phyloP scores from a whole-genome alignment of 2,797 vertebrate species.

The Sebastes dallii region DNA sequence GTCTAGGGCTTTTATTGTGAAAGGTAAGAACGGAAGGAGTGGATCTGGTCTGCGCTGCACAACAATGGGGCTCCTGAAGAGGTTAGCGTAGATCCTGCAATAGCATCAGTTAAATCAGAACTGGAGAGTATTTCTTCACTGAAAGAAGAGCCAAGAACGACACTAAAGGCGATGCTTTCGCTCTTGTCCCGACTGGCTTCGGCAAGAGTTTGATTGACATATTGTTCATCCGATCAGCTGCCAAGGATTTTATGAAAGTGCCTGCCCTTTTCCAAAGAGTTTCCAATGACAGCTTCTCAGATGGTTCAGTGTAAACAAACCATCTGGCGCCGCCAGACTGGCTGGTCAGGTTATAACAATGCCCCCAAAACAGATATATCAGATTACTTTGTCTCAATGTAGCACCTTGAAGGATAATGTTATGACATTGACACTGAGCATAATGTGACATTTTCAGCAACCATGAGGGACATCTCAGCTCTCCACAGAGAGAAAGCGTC shows the following conservation, averaged over 20 bases:
- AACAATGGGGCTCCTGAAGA: too few species aligned
- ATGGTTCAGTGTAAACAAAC: neutral
- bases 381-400: constrained; percentile 11
- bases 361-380: neutral
- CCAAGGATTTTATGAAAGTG: neutral
- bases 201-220: neutral
- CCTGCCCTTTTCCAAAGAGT: neutral
- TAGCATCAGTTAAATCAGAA: too few species aligned
- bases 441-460: constrained; percentile 66
- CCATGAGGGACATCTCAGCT: constrained; percentile 49
- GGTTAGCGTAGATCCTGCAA: too few species aligned
- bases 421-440: constrained; percentile 68
- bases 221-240: neutral
- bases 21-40: too few species aligned
- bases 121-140: too few species aligned
- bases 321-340: neutral
- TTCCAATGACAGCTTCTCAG: neutral
- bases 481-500: constrained; percentile 54
- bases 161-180: neutral
- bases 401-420: constrained; percentile 33
- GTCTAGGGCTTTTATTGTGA: too few species aligned
- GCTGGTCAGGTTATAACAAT: neutral
- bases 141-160: neutral
- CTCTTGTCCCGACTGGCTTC: neutral
- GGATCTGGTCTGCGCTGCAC: too few species aligned